Conservation (phyloP, 1,140 invertebrate genomes). For the Bicyclus anynana region DNA sequence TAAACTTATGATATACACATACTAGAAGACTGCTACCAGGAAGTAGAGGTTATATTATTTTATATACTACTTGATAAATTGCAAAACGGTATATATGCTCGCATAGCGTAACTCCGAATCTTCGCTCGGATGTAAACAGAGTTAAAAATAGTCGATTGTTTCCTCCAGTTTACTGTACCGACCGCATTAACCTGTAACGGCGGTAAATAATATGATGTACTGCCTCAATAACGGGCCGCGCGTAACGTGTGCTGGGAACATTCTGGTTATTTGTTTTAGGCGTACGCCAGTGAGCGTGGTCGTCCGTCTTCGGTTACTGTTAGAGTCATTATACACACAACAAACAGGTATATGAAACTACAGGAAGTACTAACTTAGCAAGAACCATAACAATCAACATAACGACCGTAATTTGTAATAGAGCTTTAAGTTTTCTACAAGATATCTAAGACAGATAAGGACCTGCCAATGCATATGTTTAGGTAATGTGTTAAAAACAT, state of each 20-base stretch:
- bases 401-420: too few relatives aligned
- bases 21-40: not conserved
- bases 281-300: constrained; percentile 39
- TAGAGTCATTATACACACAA: constrained; percentile 30
- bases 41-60: not conserved
- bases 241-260: constrained; percentile 57
- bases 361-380: too few relatives aligned
- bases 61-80: constrained; percentile 8
- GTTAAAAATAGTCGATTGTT: constrained; percentile 62
- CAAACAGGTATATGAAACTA: not conserved
- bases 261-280: constrained; percentile 68
- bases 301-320: constrained; percentile 53
- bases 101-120: constrained; percentile 14
- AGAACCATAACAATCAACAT: too few relatives aligned
- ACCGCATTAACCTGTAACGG: constrained; percentile 62
- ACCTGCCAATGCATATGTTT: too few relatives aligned
- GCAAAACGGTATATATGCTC: constrained; percentile 12
- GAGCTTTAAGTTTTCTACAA: too few relatives aligned
- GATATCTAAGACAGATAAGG: too few relatives aligned
- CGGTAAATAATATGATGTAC: constrained; percentile 74
- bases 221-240: constrained; percentile 56
- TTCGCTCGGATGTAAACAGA: constrained; percentile 28
- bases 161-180: constrained; percentile 55
- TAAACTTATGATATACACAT: too few relatives aligned
- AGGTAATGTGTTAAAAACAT: too few relatives aligned